Base-by-base conservation (phyloP, 2,888 invertebrate genomes). In the Andrena flavipes region DNA sequence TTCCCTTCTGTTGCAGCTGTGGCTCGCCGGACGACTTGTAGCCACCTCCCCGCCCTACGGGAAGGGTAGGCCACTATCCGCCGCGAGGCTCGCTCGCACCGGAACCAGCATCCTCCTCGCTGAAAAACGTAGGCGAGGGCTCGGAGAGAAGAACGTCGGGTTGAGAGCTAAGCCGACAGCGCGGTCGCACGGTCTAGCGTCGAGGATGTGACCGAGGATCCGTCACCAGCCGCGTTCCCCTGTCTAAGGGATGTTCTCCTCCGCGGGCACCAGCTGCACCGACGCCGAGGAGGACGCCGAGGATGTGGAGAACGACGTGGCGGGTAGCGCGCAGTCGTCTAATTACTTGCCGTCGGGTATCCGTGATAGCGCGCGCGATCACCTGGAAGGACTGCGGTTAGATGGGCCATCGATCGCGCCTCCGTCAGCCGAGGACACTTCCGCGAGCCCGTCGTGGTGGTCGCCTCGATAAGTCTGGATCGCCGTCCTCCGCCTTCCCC, bases 331-430 rank as follows among this genome's bases (percentile, higher is more conserved):
- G 87, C 87, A 81, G 65, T 86, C 86, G 86, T 86, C 79, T 76
- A 76, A 82, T 80, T 76, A 82, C 80, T 76, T 84, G 79, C 82
- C 84, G 82, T 84, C 79, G 84, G 69, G 77, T 81, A 62, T 70
- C 84, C 60, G 84, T 78, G 71, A 84, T 76, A 71, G 76, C 85
- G 79, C 81, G 85, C 82, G 86, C 90, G 79, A 90, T 89, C 87
- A 86, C 91, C 85, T 93, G 93, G 93, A 94, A 93, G 90, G 93
- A 94, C 89, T 93, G 93, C 90, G 93, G 93, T 87, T 93, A 93
- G 89, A 82, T 85, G 87, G 88, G 88, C 85, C 88, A 87, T 88
- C 88, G 88, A 71, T 85, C 85, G 81, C 76, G 73, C 76, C 49
- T 80, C 80, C 82, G 75, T 82, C 82, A 85, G 59, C 76, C 81